phyloP scores from a whole-genome alignment of 2,888 invertebrate species.

The Ormia ochracea region DNA sequence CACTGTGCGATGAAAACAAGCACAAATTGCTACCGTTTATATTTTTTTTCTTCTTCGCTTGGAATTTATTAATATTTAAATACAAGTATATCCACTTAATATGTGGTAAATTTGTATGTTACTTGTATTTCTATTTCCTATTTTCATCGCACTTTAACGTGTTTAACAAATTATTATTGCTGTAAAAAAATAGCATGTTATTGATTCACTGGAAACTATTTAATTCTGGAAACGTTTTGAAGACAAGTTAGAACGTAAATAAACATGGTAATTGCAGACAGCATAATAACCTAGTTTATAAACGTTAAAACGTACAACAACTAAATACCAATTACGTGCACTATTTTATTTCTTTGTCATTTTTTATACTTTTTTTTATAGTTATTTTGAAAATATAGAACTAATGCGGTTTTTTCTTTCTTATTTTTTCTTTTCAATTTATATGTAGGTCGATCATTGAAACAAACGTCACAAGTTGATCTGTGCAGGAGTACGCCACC shows the following conservation, averaged over 20 bases:
- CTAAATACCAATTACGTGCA: slow-evolving; percentile 50
- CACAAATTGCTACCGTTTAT: neutral
- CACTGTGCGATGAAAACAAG: neutral
- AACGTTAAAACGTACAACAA: slow-evolving; percentile 35
- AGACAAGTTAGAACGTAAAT: neutral
- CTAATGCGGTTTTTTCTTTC: neutral
- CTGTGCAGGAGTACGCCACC: slow-evolving; percentile 81
- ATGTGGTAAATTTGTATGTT: slow-evolving; percentile 5
- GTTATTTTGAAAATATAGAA: neutral
- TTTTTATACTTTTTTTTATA: neutral
- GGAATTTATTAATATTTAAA: slow-evolving; percentile 1
- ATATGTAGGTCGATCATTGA: slow-evolving; percentile 76
- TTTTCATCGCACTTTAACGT: slow-evolving; percentile 9
- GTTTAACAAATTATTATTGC: slow-evolving; percentile 34
- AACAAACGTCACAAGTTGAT: slow-evolving; percentile 69
- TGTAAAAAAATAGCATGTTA: slow-evolving; percentile 22
- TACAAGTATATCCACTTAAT: neutral
- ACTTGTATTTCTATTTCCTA: slow-evolving; percentile 28
- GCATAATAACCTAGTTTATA: slow-evolving; percentile 53
- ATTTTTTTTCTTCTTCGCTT: neutral
- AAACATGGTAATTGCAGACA: slow-evolving; percentile 11
- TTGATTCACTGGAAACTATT: slow-evolving; percentile 2
- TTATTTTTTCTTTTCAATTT: slow-evolving; percentile 39
- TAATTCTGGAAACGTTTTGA: neutral
- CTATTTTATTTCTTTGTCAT: neutral